Base-by-base conservation (phyloP, 2,888 invertebrate species). In the Nomada ruficornis region DNA sequence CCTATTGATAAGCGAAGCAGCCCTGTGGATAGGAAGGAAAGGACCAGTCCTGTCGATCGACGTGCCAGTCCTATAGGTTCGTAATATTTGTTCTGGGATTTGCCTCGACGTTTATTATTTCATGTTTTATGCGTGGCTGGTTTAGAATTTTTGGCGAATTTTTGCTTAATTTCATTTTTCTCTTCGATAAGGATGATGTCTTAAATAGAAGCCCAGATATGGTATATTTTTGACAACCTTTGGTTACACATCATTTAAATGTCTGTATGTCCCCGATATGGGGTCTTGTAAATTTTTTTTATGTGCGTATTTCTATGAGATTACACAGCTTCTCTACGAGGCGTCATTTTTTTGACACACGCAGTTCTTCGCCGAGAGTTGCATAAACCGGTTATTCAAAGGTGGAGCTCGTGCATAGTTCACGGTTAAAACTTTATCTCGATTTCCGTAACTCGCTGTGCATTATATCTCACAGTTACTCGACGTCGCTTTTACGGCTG, bases 1-100 rank as follows among this genome's bases (percentile, higher is more conserved):
- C 82, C 94, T 91, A 95, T 95, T 83, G 95, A 95, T 23, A 93
- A 94, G 63, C 90, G 93, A 62, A 90, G 89, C 60, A 93, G 93
- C 63, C 93, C 93, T 0, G 83, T 92, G 54, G 93, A 93, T 52
- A 92, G 91, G 71, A 93, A 92, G 69, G 93, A 92, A 18, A 89
- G 90, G 74, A 86, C 89, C 52, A 91, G 91, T 68, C 92, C 91
- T 36, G 85, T 91, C 75, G 92, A 91, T 88, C 85, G 88, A 20
- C 87, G 88, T 68, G 73, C 87, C 42, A 92, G 91, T 77, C 91
- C 92, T 9, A 82, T 90, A 70, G 92, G 92, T 89, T 9, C 67
- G 88, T 26, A 26, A 26, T 26, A 26, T 26, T 26, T 26, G 2
- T 57, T 57, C 23, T 13, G 1, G 23, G 2, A n/a, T 55, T 23